phyloP scores from a whole-genome alignment of 1,140 invertebrate genomes.

The Drosophila chauvacae region DNA sequence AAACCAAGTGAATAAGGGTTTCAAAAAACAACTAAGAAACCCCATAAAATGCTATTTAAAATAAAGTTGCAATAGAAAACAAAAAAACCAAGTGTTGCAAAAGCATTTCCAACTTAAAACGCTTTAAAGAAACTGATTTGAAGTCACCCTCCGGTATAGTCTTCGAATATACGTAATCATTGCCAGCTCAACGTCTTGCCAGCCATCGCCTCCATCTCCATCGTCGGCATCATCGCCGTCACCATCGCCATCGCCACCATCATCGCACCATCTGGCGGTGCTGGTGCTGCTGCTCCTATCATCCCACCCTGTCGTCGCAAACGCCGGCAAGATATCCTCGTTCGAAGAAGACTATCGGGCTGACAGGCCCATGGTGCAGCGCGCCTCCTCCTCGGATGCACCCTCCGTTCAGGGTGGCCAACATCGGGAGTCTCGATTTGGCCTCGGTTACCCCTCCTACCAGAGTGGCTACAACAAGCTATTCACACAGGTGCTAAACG shows the following conservation, averaged over 20 bases:
- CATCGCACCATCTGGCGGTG: slow-evolving; percentile 42
- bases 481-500: slow-evolving; percentile 90
- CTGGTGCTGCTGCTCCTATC: slow-evolving; percentile 37
- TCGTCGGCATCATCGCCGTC: slow-evolving; percentile 9
- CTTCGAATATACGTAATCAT: slow-evolving; percentile 32
- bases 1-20: slow-evolving; percentile 11
- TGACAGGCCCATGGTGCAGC: slow-evolving; percentile 85
- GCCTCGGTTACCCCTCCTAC: slow-evolving; percentile 90
- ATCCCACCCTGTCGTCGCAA: slow-evolving; percentile 59
- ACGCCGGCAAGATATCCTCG: slow-evolving; percentile 84
- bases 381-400: slow-evolving; percentile 84
- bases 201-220: slow-evolving; percentile 16
- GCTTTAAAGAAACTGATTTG: slow-evolving; percentile 1
- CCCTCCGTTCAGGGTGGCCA: slow-evolving; percentile 83
- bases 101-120: slow-evolving; percentile 1
- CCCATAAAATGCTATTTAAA: not conserved
- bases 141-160: slow-evolving; percentile 8
- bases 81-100: too few species aligned
- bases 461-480: slow-evolving; percentile 94
- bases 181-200: slow-evolving; percentile 40
- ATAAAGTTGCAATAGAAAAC: not conserved
- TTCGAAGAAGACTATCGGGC: slow-evolving; percentile 84
- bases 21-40: not conserved
- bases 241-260: slow-evolving; percentile 14
- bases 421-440: slow-evolving; percentile 84